These are phyloP conservation scores for Atherinomorus stipes DNA, from an alignment of 2,113 vertebrate genomes.

Conservation along the genomic window DNA sequence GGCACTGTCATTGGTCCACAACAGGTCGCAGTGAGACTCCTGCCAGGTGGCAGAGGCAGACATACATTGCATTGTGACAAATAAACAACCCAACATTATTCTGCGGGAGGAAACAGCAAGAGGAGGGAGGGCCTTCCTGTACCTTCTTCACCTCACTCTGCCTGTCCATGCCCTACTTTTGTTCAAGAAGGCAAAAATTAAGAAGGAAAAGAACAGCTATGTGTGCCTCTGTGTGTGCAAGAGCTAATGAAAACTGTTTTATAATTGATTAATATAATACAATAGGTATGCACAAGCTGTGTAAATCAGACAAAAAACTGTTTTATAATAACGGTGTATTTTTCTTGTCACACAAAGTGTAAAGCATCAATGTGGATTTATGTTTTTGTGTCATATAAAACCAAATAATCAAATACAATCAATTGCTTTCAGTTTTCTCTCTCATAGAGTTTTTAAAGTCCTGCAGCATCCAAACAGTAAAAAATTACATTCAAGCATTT, in stretches of 20 bases:
- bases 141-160: slow-evolving; percentile 48
- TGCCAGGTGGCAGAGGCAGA: slow-evolving; percentile 69
- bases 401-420: slow-evolving; percentile 36
- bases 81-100: slow-evolving; percentile 66
- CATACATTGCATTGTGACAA: slow-evolving; percentile 63
- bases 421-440: slow-evolving; percentile 52
- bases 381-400: slow-evolving; percentile 16
- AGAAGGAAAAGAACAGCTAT: slow-evolving; percentile 4
- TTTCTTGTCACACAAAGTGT: slow-evolving; percentile 29
- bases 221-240: slow-evolving; percentile 9
- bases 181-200: slow-evolving; percentile 21
- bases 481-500: slow-evolving; percentile 71
- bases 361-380: slow-evolving; percentile 36
- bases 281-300: neutral
- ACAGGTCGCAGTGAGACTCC: slow-evolving; percentile 66
- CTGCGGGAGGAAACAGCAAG: slow-evolving; percentile 52
- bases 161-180: slow-evolving; percentile 28
- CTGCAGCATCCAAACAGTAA: slow-evolving; percentile 71
- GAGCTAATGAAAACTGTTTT: slow-evolving; percentile 34
- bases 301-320: neutral
- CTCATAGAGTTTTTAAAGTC: slow-evolving; percentile 76
- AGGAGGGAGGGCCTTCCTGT: slow-evolving; percentile 57
- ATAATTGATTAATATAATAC: neutral
- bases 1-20: slow-evolving; percentile 73
- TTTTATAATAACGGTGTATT: slow-evolving; percentile 2